phyloP scores from a whole-genome alignment of 2,797 vertebrate genomes.

The Emydoidea blandingii region DNA sequence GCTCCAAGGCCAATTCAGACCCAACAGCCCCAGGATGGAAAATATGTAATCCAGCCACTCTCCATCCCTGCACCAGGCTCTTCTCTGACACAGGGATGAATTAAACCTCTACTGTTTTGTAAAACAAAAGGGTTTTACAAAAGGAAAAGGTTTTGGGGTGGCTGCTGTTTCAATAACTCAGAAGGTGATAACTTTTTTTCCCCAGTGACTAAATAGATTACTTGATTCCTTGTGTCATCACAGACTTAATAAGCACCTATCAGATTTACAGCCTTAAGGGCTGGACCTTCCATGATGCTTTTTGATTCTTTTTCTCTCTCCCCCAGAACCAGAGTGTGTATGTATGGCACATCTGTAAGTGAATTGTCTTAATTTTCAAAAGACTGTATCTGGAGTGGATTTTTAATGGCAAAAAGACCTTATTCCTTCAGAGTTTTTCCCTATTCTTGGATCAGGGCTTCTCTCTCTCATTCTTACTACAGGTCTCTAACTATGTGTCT shows the following conservation, averaged over 20 bases:
- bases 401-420: background rate
- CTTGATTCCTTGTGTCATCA: background rate
- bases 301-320: background rate
- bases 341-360: fast-evolving
- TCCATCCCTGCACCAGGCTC: background rate
- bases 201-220: background rate
- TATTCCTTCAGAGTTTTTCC: background rate
- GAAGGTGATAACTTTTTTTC: background rate
- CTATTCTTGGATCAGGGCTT: background rate
- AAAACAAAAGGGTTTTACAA: background rate
- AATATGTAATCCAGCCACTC: background rate
- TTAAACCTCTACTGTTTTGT: background rate
- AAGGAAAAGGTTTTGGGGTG: background rate
- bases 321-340: background rate
- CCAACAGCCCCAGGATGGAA: background rate
- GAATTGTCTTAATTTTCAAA: background rate
- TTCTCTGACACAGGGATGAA: background rate
- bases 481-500: background rate
- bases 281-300: background rate
- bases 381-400: background rate
- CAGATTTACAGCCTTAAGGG: background rate
- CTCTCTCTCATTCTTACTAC: background rate
- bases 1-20: background rate
- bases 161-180: background rate
- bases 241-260: background rate